Base-by-base conservation (phyloP, 2,797 vertebrate genomes). In the Periophthalmus magnuspinnatus region DNA sequence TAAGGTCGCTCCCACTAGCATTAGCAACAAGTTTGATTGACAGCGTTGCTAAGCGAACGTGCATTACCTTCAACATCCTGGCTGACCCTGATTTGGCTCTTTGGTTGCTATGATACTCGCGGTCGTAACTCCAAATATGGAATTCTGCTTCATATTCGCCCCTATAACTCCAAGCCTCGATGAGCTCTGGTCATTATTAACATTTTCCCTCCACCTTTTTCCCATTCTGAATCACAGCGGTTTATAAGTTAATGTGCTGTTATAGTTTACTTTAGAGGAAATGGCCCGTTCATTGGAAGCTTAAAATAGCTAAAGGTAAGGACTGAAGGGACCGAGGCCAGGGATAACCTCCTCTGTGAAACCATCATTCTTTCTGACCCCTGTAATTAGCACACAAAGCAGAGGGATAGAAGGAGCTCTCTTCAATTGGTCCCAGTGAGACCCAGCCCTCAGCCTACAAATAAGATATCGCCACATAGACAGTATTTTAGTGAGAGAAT, bases 371-470 rank as follows among this genome's bases (percentile, higher is more conserved):
- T 91, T 89, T 84, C 80, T 86, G 89, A 90, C 88, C 88, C 88
- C 63, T 78, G 87, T 91, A 92, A 93, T 93, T 92, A 91, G 91
- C 89, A 91, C 90, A 91, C 88, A 90, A 89, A 88, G 89, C 86
- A 81, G 74, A 85, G 78, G 75, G 76, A 85, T 82, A 81, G 86
- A 85, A 70, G 72, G 86, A 75, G 72, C 81, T 67, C 28, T 75
- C 84, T 87, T 81, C 91, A 91, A 92, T 92, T 93, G 92, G 92
- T 92, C 90, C 92, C 92, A 85, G 76, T 72, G 92, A 92, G 92
- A 88, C 84, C 85, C 79, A 8, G 60, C 78, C 76, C 80, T 84
- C 86, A 80, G 83, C 80, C 88, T 86, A 74, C 88, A 89, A 89
- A 90, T 90, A 91, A 91, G 89, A 91, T 91, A 90, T 86, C 88